Evolutionary conservation across 2,797 vertebrate genomes (phyloP), one percentile per base, ranked within the genome.

Genomic region (Xiphophorus birchmanni): DNA sequence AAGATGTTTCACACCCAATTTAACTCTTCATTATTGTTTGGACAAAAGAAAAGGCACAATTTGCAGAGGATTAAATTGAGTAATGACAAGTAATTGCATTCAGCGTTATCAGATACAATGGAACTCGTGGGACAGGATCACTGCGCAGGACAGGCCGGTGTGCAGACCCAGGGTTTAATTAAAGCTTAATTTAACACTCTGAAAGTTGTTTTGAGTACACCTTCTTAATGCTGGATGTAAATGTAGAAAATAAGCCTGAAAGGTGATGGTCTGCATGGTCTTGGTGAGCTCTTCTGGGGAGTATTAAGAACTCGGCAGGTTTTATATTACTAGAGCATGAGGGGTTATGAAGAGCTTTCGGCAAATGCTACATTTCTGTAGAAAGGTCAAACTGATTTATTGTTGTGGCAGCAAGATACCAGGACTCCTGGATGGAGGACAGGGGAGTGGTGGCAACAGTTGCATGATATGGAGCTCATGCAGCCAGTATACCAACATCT

Each of bases 1-100:
- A 83, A 81, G 84, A 91, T 91, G 87, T 91, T 93, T 95, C 89
- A 95, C 91, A 93, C 90, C 72, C 93, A 88, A 87, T 94, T 94
- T 93, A 94, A 92, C 90, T 88, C 82, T 82, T 91, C 90, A 89
- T 86, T 88, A 85, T 81, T 86, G 82, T 91, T 91, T 88, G 82
- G 80, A 87, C 58, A 73, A 78, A 75, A 74, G 85, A 91, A 89
- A 87, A 85, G 40, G 60, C 74, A 85, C 84, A 65, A 80, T 87
- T 85, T 86, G 82, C 71, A 73, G 77, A 47, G 77, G 88, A 88
- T 81, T 78, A 87, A 80, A 83, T 80, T n/a, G 63, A 83, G 52
- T 81, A 82, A 83, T 80, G 78, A 83, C 65, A 76, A 84, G 74
- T 79, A 82, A 84, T 42, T 73, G 71, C 69, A 12, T 69, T 26